phyloP scores from a whole-genome alignment of 2,888 invertebrate genomes.

The Napeogenes inachia region DNA sequence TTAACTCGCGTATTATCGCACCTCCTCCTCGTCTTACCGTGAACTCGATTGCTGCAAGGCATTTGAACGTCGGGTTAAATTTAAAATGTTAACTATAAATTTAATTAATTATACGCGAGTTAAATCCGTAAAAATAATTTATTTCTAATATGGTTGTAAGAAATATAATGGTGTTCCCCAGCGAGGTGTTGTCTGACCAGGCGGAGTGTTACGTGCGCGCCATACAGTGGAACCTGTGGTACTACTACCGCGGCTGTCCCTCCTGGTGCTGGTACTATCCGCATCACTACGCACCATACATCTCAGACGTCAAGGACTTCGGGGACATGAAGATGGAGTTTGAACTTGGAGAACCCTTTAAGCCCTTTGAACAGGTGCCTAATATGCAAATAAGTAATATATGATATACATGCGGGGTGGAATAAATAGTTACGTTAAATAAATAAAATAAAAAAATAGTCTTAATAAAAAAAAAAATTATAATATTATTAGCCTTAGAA shows the following conservation, averaged over 20 bases:
- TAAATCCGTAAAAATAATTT: too few species aligned
- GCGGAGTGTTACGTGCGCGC: slow-evolving; percentile 94
- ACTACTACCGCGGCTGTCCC: slow-evolving; percentile 97
- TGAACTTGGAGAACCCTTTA: slow-evolving; percentile 90
- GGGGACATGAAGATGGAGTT: slow-evolving; percentile 86
- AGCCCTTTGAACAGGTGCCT: slow-evolving; percentile 90
- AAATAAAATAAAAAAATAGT: too few species aligned
- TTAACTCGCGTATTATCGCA: too few species aligned
- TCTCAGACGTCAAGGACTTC: slow-evolving; percentile 94
- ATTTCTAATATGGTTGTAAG: not conserved
- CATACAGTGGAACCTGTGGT: slow-evolving; percentile 97
- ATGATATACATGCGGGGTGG: too few species aligned
- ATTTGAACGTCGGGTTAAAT: too few species aligned
- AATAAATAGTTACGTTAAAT: too few species aligned
- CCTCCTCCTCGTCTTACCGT: too few species aligned
- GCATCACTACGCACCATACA: slow-evolving; percentile 97
- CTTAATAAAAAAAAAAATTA: too few species aligned
- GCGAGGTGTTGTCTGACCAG: slow-evolving; percentile 87
- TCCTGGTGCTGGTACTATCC: slow-evolving; percentile 99
- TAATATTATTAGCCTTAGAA: too few species aligned
- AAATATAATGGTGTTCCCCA: slow-evolving; percentile 44
- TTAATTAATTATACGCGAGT: too few species aligned
- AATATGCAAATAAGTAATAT: not conserved
- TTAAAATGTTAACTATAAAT: too few species aligned
- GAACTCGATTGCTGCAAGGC: too few species aligned